Base-by-base conservation (phyloP, 2,113 vertebrate genomes). In the Bothrops jararaca region DNA sequence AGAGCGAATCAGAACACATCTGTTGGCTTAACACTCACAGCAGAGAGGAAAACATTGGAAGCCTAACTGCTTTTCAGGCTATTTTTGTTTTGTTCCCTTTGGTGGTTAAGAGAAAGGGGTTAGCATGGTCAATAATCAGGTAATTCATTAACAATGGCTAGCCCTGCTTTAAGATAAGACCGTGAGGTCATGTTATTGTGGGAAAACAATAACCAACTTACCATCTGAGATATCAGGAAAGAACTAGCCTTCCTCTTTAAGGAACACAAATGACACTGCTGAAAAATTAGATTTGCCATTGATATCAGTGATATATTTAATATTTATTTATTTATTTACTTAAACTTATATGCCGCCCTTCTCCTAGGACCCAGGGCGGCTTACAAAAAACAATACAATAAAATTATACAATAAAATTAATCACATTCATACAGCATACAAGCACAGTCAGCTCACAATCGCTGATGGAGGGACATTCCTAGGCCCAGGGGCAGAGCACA, bases 271-370 rank as follows among this genome's bases (percentile, higher is more conserved):
- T 89, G 85, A 42, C 45, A 9, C 60, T 94, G 85, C 53, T 93
- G 86, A 91, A 92, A 89, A 74, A 91, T 92, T 95, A 89, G 92
- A 94, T 94, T 95, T 95, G 92, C 93, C 94, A 92, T 86, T 74
- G 42, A 45, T 4, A 45, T 45, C 39, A 42, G 3, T 45, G 42
- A 45, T 45, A 45, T 45, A 45, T 45, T 45, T 45, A 45, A 45
- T 45, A 45, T 45, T n/a, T n/a, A n/a, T n/a, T n/a, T n/a, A n/a
- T n/a, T n/a, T n/a, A n/a, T n/a, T n/a, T n/a, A n/a, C n/a, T n/a
- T n/a, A n/a, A n/a, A n/a, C n/a, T n/a, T n/a, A n/a, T n/a, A n/a
- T n/a, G n/a, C n/a, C n/a, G n/a, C n/a, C n/a, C n/a, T n/a, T n/a
- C n/a, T n/a, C n/a, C n/a, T n/a, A n/a, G n/a, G n/a, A n/a, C n/a